Evolutionary conservation across 2,888 invertebrate species (phyloP).

Genomic region (Silvanus unidentatus): DNA sequence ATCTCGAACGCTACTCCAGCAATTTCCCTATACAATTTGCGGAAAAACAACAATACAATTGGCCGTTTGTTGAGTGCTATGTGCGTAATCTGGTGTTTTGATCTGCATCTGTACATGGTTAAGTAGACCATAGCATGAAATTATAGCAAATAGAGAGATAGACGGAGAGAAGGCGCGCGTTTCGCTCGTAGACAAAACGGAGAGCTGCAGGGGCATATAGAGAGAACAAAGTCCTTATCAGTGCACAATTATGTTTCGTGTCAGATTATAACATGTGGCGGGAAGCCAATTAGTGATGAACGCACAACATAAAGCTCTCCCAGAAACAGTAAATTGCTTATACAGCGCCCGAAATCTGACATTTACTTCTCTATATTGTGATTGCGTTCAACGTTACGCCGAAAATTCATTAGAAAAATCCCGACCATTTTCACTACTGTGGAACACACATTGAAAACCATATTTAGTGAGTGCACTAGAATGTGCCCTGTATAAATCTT

Average conservation of each 20-base stretch:
- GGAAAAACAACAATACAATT: too few species aligned
- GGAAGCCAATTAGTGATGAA: slow-evolving; percentile 45
- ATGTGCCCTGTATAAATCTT: slow-evolving; percentile 47
- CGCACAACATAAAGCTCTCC: slow-evolving; percentile 37
- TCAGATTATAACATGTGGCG: slow-evolving; percentile 46
- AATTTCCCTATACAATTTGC: too few species aligned
- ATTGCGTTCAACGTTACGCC: too few species aligned
- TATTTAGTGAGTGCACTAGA: slow-evolving; percentile 8
- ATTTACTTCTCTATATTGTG: neutral
- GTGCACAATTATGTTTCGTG: slow-evolving; percentile 45
- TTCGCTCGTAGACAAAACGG: slow-evolving; percentile 3
- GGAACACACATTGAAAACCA: neutral
- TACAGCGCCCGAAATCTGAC: slow-evolving; percentile 23
- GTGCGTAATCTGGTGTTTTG: too few species aligned
- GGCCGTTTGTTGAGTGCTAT: too few species aligned
- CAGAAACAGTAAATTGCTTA: slow-evolving; percentile 28
- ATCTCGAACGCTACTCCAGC: too few species aligned
- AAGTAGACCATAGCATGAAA: too few species aligned
- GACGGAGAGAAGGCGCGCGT: too few species aligned
- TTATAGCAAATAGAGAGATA: too few species aligned
- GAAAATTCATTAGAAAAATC: too few species aligned
- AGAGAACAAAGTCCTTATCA: slow-evolving; percentile 43
- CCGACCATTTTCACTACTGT: too few species aligned
- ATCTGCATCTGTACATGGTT: too few species aligned
- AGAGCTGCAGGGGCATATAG: slow-evolving; percentile 22